A percentile compares a stretch with the other conserved stretches of the same genome.
Conservation (phyloP, 2,888 invertebrate genomes). For the Podabrus alpinus region DNA sequence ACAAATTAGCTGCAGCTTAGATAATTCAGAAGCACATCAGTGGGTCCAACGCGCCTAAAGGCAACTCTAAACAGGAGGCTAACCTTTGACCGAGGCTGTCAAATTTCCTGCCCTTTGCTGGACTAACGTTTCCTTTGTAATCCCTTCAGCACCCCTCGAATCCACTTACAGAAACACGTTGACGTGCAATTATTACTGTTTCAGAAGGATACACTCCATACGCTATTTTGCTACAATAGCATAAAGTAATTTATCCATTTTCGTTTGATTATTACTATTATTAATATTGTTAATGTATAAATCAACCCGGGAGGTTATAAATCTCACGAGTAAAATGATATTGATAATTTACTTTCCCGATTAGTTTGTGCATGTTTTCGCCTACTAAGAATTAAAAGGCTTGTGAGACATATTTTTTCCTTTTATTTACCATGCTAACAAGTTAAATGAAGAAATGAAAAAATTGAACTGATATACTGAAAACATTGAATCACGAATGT, state of each 20-base stretch:
- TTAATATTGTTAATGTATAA: not conserved
- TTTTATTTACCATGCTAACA: not conserved
- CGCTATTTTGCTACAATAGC: not conserved
- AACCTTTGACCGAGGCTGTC: slow-evolving; percentile 53
- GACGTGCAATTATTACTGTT: slow-evolving; percentile 31
- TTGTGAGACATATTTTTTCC: not conserved
- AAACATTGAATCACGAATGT: not conserved
- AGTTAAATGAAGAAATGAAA: not conserved
- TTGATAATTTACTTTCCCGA: not conserved
- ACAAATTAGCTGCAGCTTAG: slow-evolving; percentile 37
- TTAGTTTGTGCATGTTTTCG: not conserved
- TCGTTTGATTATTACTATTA: not conserved
- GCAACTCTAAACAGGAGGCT: slow-evolving; percentile 36
- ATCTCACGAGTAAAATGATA: not conserved
- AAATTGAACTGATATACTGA: not conserved
- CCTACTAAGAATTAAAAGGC: not conserved
- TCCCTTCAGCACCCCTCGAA: slow-evolving; percentile 30
- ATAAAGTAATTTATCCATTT: not conserved
- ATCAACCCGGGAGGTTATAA: not conserved
- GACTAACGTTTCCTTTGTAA: slow-evolving; percentile 51
- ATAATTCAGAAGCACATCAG: slow-evolving; percentile 31
- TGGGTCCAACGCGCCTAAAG: slow-evolving; percentile 30
- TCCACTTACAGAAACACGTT: slow-evolving; percentile 29
- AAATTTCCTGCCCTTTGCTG: slow-evolving; percentile 54
- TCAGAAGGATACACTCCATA: slow-evolving; percentile 15